A percentile compares a stretch with the other conserved stretches of the same genome.
Conservation (phyloP, 2,888 invertebrate species). For the Ichneumon xanthorius region DNA sequence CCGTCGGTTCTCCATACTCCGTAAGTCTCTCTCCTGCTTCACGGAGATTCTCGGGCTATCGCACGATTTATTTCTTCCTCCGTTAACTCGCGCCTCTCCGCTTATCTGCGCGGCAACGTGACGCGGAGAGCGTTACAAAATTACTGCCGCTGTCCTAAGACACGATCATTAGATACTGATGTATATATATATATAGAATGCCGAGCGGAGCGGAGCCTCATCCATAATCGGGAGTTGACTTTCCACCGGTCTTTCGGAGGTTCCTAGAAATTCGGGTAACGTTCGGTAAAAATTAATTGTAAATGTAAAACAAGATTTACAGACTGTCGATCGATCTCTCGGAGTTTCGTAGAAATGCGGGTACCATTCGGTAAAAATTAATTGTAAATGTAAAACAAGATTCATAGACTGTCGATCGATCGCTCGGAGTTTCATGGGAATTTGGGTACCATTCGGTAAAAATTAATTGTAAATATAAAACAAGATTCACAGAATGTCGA, state of each 20-base stretch:
- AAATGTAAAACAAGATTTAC: no score
- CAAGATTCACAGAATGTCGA: no score
- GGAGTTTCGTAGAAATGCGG: no score
- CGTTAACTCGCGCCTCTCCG: conserved; percentile 66
- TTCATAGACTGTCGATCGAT: no score
- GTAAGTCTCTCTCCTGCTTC: conserved; percentile 39
- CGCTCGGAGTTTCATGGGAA: no score
- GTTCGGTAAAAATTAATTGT: background rate
- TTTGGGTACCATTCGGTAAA: no score
- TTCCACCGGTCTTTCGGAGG: background rate
- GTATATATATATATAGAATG: background rate
- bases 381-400: no score
- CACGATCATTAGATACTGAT: conserved; percentile 7
- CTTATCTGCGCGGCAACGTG: conserved; percentile 61
- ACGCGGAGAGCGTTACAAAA: conserved; percentile 49
- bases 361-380: no score
- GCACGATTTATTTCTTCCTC: conserved; percentile 71
- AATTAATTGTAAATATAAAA: no score
- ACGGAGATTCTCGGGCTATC: conserved; percentile 61
- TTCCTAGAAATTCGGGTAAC: background rate
- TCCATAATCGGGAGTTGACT: background rate
- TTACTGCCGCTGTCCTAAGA: conserved; percentile 13
- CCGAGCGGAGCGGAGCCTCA: background rate
- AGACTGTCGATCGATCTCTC: no score
- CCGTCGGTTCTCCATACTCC: conserved; percentile 2